Percentiles rank a stretch among this genome's conserved stretches.
phyloP scores from a whole-genome alignment of 2,888 invertebrate species.

The Campaea margaritaria region DNA sequence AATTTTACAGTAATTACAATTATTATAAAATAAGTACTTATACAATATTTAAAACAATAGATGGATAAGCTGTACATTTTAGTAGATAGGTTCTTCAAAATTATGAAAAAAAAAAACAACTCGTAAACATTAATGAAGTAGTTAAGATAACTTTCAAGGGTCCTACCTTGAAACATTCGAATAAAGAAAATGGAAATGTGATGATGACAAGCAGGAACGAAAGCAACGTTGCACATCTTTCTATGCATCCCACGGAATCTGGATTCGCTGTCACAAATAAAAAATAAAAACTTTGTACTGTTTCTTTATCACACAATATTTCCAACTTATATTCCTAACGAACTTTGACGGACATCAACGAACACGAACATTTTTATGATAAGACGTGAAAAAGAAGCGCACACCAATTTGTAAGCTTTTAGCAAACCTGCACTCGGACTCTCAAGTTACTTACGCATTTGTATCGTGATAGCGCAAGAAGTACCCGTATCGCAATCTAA shows the following conservation, averaged over 20 bases:
- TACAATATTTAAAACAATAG: no score
- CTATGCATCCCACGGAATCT: conserved; percentile 89
- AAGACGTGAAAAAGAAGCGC: conserved; percentile 45
- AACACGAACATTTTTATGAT: conserved; percentile 19
- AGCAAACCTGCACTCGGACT: conserved; percentile 48
- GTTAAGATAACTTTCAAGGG: conserved; percentile 4
- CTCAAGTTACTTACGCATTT: conserved; percentile 79
- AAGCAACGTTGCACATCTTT: conserved; percentile 89
- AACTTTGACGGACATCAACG: conserved; percentile 23
- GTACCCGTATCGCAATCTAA: conserved; percentile 83
- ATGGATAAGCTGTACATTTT: not conserved
- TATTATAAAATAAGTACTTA: no score
- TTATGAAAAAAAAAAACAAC: no score
- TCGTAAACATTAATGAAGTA: no score
- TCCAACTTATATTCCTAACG: conserved; percentile 6
- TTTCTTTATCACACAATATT: not conserved
- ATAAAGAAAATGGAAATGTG: conserved; percentile 93
- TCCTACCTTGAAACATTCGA: conserved; percentile 93
- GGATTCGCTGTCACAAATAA: conserved; percentile 86
- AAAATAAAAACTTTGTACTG: conserved; percentile 30
- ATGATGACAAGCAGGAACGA: conserved; percentile 90
- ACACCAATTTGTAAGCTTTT: conserved; percentile 50
- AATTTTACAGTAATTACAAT: no score
- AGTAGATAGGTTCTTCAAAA: not conserved
- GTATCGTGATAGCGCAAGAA: conserved; percentile 82